These are phyloP conservation scores for Palythoa grandis DNA, from an alignment of 92 coral and sea anemone genomes.

Conservation along the genomic window DNA sequence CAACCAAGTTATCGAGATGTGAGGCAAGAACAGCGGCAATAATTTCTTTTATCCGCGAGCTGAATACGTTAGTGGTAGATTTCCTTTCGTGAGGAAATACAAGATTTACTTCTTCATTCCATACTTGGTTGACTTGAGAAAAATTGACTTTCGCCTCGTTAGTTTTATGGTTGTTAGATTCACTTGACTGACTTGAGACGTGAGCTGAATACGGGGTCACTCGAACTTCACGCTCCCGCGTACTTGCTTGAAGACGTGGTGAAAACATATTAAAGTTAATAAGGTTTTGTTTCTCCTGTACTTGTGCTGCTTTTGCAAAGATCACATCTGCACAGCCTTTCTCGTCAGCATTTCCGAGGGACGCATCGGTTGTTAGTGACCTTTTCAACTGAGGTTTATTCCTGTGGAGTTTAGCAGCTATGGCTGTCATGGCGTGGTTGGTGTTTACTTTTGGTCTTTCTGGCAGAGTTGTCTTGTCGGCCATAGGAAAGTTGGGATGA, in stretches of 20 bases:
- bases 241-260: constrained; percentile 36
- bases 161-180: background rate
- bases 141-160: background rate
- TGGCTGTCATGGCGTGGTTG: background rate
- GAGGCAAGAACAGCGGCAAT: constrained; percentile 48
- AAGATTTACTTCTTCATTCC: background rate
- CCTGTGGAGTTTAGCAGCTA: background rate
- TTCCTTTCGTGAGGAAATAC: constrained; percentile 14
- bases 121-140: background rate
- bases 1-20: constrained; percentile 58
- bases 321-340: background rate
- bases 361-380: constrained; percentile 19
- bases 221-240: constrained; percentile 6
- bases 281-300: background rate
- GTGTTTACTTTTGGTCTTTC: constrained; percentile 20
- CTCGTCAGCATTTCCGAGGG: constrained; percentile 7
- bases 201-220: constrained; percentile 2
- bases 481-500: background rate
- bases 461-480: constrained; percentile 17
- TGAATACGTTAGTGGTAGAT: background rate
- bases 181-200: background rate
- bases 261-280: constrained; percentile 14
- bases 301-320: background rate
- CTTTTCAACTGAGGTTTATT: constrained; percentile 24
- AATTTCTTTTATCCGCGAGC: constrained; percentile 47